Evolutionary conservation across 1,140 invertebrate genomes (phyloP).

Genomic region (Triops cancriformis): DNA sequence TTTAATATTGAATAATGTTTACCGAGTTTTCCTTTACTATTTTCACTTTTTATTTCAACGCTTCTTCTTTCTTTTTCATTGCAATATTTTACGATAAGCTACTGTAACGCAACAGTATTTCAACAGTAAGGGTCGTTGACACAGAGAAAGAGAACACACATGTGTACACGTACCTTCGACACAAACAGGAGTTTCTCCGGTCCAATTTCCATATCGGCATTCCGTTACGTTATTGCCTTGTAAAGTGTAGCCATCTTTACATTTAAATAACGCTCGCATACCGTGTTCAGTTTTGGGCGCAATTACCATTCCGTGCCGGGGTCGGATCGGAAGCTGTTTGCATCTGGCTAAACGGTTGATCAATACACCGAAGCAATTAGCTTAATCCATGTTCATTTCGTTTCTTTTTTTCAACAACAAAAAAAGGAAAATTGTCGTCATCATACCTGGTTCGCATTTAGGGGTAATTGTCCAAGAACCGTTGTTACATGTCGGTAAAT

Average conservation of each 20-base stretch:
- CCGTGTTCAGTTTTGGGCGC: slow-evolving; percentile 93
- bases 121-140: neutral
- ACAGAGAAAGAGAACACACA: neutral
- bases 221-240: slow-evolving; percentile 61
- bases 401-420: neutral
- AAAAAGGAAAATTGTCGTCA: neutral
- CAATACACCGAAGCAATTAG: neutral
- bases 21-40: no score
- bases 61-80: no score
- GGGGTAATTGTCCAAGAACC: slow-evolving; percentile 93
- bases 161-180: slow-evolving; percentile 55
- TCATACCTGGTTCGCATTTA: slow-evolving; percentile 68
- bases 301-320: slow-evolving; percentile 87
- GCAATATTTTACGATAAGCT: no score
- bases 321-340: slow-evolving; percentile 74
- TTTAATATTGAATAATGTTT: no score
- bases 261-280: slow-evolving; percentile 82
- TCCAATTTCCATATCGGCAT: slow-evolving; percentile 90
- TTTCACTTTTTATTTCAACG: no score
- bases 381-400: neutral
- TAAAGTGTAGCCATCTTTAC: slow-evolving; percentile 80
- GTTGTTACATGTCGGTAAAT: slow-evolving; percentile 75
- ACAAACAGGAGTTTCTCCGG: slow-evolving; percentile 70
- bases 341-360: slow-evolving; percentile 53
- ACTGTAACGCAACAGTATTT: no score